phyloP scores from a whole-genome alignment of 1,140 invertebrate species.

The Drosophila lacertosa region DNA sequence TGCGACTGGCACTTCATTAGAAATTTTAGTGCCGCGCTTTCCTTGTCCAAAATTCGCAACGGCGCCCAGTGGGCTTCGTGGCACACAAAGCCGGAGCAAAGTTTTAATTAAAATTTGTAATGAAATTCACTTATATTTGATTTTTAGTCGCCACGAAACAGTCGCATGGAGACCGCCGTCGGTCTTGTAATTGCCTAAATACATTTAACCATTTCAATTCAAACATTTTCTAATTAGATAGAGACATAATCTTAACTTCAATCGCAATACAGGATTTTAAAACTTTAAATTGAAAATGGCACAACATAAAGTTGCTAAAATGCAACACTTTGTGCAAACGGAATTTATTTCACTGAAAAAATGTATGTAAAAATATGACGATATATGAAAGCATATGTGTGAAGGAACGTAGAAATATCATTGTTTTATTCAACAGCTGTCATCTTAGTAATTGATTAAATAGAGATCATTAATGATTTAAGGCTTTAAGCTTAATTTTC shows the following conservation, averaged over 20 bases:
- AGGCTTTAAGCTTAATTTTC: too few species aligned
- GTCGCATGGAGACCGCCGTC: conserved; percentile 62
- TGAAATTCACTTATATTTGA: conserved; percentile 75
- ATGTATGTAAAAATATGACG: conserved; percentile 23
- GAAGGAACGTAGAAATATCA: too few species aligned
- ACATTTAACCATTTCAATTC: conserved; percentile 54
- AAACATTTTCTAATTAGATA: conserved; percentile 61
- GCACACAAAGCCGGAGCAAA: conserved; percentile 44
- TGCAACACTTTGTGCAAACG: background rate
- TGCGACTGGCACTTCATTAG: conserved; percentile 72
- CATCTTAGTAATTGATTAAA: too few species aligned
- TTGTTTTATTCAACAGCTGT: too few species aligned
- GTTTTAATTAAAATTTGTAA: conserved; percentile 78
- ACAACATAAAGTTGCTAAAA: conserved; percentile 7
- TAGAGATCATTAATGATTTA: too few species aligned
- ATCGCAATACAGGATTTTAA: background rate
- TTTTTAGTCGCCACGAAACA: conserved; percentile 73
- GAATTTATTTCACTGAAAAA: conserved; percentile 29
- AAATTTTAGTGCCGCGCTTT: conserved; percentile 40
- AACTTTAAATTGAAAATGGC: conserved; percentile 13
- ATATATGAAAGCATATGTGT: too few species aligned
- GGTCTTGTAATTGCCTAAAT: conserved; percentile 52
- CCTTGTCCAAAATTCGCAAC: background rate
- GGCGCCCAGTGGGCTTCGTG: conserved; percentile 10
- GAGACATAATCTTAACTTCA: conserved; percentile 19